Evolutionary conservation across 2,888 invertebrate genomes (phyloP).

Genomic region (Iphiclides podalirius): DNA sequence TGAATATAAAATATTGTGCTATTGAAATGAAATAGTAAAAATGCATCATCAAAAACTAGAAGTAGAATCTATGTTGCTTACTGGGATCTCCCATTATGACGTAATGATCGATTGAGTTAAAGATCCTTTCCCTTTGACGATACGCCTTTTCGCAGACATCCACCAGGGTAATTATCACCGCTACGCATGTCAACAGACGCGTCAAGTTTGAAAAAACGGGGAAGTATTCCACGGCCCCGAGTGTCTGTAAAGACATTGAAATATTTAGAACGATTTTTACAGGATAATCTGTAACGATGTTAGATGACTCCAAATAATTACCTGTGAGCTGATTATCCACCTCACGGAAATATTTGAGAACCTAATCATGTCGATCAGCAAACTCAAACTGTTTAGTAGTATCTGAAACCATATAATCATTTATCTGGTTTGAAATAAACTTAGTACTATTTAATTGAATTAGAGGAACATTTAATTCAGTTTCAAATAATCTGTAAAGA

Average conservation of each 20-base stretch:
- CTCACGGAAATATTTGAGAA: constrained; percentile 52
- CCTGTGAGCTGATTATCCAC: constrained; percentile 49
- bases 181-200: constrained; percentile 45
- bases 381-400: constrained; percentile 52
- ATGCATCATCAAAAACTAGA: too few species aligned
- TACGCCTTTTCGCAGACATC: constrained; percentile 53
- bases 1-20: too few species aligned
- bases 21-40: too few species aligned
- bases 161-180: constrained; percentile 46
- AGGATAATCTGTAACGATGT: too few species aligned
- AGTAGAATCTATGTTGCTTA: too few species aligned
- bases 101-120: constrained; percentile 50
- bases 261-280: too few species aligned
- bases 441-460: too few species aligned
- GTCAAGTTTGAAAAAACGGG: constrained; percentile 46
- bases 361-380: constrained; percentile 59
- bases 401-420: constrained; percentile 44
- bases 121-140: constrained; percentile 44
- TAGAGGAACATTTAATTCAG: too few species aligned
- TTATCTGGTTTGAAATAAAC: too few species aligned
- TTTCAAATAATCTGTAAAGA: too few species aligned
- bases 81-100: constrained; percentile 51
- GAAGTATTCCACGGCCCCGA: constrained; percentile 36
- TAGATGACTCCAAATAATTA: too few species aligned
- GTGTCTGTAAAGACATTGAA: too few species aligned